A percentile compares a stretch with the other conserved stretches of the same genome.
Conservation (phyloP, 1,140 invertebrate genomes). For the Belonocnema kinseyi region DNA sequence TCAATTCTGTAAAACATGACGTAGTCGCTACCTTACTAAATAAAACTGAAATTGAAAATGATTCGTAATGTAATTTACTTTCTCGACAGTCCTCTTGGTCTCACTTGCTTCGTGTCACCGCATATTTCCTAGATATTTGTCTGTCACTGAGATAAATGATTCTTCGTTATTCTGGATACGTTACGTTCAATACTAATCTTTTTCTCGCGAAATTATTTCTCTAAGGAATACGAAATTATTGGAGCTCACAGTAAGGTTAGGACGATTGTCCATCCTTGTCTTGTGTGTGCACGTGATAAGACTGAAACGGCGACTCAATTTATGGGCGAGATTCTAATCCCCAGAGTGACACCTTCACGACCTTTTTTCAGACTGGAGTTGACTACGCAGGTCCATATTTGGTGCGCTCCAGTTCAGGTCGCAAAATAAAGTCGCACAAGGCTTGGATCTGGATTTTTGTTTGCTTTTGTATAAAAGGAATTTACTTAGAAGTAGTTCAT, state of each 20-base stretch:
- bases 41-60: no score
- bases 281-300: not conserved
- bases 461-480: constrained; percentile 48
- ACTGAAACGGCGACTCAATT: constrained; percentile 31
- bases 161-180: not conserved
- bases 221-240: not conserved
- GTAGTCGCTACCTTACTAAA: no score
- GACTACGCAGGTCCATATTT: constrained; percentile 69
- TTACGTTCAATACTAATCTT: not conserved
- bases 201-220: not conserved
- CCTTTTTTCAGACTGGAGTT: constrained; percentile 64
- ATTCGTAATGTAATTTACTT: no score
- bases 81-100: no score
- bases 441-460: constrained; percentile 56
- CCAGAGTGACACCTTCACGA: constrained; percentile 50
- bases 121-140: not conserved
- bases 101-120: no score
- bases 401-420: not conserved
- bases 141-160: not conserved
- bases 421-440: constrained; percentile 34
- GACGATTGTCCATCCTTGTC: not conserved
- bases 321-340: constrained; percentile 53
- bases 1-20: no score
- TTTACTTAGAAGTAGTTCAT: constrained; percentile 44
- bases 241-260: not conserved